phyloP scores from a whole-genome alignment of 37 sponge, comb jelly and placozoan species.

The Dysidea cf. avara region DNA sequence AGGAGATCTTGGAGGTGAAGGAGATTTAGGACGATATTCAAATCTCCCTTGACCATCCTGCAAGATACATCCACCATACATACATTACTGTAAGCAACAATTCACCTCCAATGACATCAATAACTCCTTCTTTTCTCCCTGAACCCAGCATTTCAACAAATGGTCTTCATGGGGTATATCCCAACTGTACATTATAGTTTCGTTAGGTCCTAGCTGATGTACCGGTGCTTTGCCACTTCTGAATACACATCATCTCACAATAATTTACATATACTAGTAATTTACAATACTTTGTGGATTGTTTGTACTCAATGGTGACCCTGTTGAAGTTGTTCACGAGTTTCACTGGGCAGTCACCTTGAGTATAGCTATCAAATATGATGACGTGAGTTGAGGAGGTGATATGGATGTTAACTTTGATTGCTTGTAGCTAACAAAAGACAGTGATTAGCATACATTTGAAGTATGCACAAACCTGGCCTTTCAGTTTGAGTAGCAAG shows the following conservation, averaged over 20 bases:
- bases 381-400: conserved; percentile 66
- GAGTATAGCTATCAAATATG: conserved; percentile 72
- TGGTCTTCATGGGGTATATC: conserved; percentile 30
- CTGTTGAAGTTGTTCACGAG: conserved; percentile 59
- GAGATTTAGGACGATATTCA: no score
- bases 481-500: not conserved
- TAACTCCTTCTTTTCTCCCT: not conserved
- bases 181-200: conserved; percentile 66
- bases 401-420: conserved; percentile 67
- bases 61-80: conserved; percentile 5
- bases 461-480: not conserved
- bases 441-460: not conserved
- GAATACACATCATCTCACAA: not conserved
- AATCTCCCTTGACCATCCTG: conserved; percentile 36
- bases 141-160: not conserved
- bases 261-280: not conserved
- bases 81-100: not conserved
- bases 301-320: conserved; percentile 25
- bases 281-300: conserved; percentile 5
- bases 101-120: not conserved
- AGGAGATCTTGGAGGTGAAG: no score
- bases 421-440: conserved; percentile 35
- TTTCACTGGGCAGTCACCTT: conserved; percentile 67
- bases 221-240: not conserved
- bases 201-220: conserved; percentile 26